phyloP scores from a whole-genome alignment of 2,113 vertebrate species.

The Sinosuthora webbiana region DNA sequence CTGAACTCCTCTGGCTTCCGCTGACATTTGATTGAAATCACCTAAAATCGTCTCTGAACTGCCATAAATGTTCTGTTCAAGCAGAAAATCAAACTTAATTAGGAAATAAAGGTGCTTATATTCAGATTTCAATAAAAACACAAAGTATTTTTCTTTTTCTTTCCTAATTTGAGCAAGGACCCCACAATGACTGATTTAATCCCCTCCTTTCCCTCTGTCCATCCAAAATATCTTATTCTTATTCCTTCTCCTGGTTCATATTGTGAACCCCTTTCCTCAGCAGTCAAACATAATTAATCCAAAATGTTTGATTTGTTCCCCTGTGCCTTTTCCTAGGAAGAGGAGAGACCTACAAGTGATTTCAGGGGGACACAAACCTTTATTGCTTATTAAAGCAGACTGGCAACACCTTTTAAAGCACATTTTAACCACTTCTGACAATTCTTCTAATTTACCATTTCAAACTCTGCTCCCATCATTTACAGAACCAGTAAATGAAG shows the following conservation, averaged over 20 bases:
- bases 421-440: neutral
- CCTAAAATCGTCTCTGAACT: neutral
- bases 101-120: neutral
- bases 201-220: neutral
- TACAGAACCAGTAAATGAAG: neutral
- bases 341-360: neutral
- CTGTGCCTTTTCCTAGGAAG: neutral
- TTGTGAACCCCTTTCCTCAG: fast-evolving
- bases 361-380: neutral
- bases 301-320: neutral
- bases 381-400: fast-evolving
- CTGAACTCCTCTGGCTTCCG: neutral
- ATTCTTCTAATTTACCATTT: neutral
- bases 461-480: neutral
- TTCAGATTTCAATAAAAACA: neutral
- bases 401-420: neutral
- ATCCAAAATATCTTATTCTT: neutral
- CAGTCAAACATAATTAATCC: neutral
- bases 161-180: neutral
- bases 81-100: neutral
- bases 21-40: neutral
- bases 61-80: neutral
- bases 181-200: neutral
- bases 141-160: neutral
- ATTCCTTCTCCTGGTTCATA: neutral